These are phyloP conservation scores for Gryon sp. DNA, from an alignment of 1,140 invertebrate genomes.

Conservation along the genomic window DNA sequence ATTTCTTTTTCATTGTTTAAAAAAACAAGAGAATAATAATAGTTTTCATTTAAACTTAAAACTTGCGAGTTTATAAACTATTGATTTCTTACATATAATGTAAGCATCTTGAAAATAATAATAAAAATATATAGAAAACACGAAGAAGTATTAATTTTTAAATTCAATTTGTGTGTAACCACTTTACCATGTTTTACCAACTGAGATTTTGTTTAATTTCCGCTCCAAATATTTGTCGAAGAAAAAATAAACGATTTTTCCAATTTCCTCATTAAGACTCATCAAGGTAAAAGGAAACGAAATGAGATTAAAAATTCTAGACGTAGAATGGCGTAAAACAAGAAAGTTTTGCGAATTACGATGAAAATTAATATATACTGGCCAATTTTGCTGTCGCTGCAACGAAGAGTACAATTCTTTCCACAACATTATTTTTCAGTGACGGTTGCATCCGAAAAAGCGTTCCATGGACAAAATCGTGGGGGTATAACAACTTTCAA, in stretches of 20 bases:
- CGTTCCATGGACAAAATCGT: slow-evolving; percentile 40
- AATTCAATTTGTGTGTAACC: background rate
- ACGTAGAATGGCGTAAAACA: slow-evolving; percentile 11
- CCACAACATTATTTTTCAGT: slow-evolving; percentile 40
- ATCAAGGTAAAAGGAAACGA: background rate
- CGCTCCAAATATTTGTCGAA: slow-evolving; percentile 9
- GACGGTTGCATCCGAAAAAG: slow-evolving; percentile 24
- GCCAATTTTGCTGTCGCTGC: slow-evolving; percentile 16
- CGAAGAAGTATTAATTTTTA: background rate
- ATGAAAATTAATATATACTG: slow-evolving; percentile 47
- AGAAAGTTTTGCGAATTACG: slow-evolving; percentile 12
- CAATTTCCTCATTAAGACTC: slow-evolving; percentile 10
- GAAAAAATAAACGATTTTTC: background rate
- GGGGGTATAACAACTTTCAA: slow-evolving; percentile 52
- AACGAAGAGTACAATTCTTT: slow-evolving; percentile 26
- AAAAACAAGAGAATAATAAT: no score
- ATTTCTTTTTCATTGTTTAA: no score
- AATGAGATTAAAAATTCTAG: slow-evolving; percentile 17
- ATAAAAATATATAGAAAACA: no score
- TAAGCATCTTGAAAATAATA: no score
- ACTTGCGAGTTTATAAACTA: no score
- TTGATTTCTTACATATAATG: no score
- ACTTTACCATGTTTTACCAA: background rate
- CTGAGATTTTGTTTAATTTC: background rate
- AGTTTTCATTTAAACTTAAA: no score